Evolutionary conservation across 2,888 invertebrate species (phyloP).

Genomic region (Bombylius major): DNA sequence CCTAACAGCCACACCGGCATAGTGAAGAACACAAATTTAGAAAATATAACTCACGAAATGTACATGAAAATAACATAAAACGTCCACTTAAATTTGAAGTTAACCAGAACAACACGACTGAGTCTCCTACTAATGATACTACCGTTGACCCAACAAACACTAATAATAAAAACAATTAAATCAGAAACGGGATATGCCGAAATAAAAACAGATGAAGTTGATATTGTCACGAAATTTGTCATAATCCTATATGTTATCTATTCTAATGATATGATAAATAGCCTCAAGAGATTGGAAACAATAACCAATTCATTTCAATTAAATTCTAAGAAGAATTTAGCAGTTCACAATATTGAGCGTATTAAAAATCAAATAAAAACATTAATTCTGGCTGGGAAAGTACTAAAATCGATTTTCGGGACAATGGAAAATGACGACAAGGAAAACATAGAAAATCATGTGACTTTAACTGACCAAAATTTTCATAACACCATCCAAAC

Average conservation of each 20-base stretch:
- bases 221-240: constrained; percentile 8
- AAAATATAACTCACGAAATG: constrained; percentile 4
- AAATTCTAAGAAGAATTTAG: not conserved
- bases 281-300: constrained; percentile 5
- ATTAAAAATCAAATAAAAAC: constrained; percentile 8
- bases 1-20: constrained; percentile 6
- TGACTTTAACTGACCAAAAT: not conserved
- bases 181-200: constrained; percentile 8
- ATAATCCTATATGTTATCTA: constrained; percentile 10
- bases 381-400: constrained; percentile 7
- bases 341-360: constrained; percentile 9
- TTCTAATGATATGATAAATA: constrained; percentile 5
- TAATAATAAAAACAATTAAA: not conserved
- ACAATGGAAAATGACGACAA: constrained; percentile 9
- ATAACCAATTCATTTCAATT: constrained; percentile 5
- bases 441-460: constrained; percentile 4
- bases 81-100: constrained; percentile 6
- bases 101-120: not conserved
- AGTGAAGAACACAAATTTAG: constrained; percentile 9
- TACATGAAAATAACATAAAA: constrained; percentile 8
- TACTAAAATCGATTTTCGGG: constrained; percentile 10
- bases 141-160: not conserved
- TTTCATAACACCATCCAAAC: not conserved
- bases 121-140: not conserved
- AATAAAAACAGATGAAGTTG: constrained; percentile 7